Conservation (phyloP, 1,140 invertebrate genomes). For the Pogonus chalceus region DNA sequence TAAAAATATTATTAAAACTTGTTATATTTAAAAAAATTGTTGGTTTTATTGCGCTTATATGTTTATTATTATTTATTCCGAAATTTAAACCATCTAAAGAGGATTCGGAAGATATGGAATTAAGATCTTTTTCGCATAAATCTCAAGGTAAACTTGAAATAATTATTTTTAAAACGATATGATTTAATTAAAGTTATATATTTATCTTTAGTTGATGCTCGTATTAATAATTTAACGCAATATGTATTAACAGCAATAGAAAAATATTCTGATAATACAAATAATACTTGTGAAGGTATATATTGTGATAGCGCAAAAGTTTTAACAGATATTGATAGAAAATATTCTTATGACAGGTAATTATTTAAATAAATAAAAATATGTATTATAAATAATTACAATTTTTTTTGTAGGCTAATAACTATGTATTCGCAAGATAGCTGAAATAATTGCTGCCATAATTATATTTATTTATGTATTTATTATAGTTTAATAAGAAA, state of each 20-base stretch:
- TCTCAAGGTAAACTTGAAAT: background rate
- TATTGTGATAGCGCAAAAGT: background rate
- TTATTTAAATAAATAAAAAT: background rate
- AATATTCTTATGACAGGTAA: background rate
- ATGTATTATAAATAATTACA: background rate
- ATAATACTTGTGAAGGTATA: background rate
- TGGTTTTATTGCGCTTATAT: conserved; percentile 62
- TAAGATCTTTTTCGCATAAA: background rate
- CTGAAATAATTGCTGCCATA: background rate
- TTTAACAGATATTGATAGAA: background rate
- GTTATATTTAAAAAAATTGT: conserved; percentile 68
- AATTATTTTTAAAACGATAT: background rate
- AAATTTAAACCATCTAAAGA: conserved; percentile 41
- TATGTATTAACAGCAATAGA: background rate
- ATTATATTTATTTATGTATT: background rate
- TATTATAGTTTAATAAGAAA: no score
- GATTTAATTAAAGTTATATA: background rate
- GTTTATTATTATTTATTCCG: conserved; percentile 61
- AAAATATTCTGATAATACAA: background rate
- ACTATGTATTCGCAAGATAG: background rate
- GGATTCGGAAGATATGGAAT: background rate
- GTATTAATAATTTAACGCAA: background rate
- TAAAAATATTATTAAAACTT: conserved; percentile 59
- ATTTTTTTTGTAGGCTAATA: background rate
- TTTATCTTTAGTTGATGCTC: background rate